Base-by-base conservation (phyloP, 92 coral and sea anemone species). In the Zoanthus sansibaricus region DNA sequence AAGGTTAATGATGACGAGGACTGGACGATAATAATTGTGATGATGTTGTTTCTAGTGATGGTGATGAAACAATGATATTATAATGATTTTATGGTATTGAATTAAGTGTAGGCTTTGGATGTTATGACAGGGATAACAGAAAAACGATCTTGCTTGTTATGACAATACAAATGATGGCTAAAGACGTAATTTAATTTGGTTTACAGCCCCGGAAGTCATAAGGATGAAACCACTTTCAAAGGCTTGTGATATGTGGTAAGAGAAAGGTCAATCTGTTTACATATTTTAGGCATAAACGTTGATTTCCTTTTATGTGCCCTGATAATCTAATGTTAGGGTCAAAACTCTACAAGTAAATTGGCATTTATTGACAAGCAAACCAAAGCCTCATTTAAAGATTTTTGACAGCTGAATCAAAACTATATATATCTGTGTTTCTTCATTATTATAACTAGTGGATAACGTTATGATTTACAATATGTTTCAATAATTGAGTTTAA, bases 201-300 rank as follows among this genome's bases (percentile, higher is more conserved):
- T 49, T 49, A 30, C 78, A 96, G 98, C 99, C 71, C 99, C 99
- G 18, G 99, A 97, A 87, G 98, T 96, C 10, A 93, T 97, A 71
- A 90, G 98, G 8, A 93, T 94, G 97, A 90, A 95, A 42, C 95
- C 98, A 14, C 87, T 97, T n/a, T 88, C 96, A 69, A 88, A 83
- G 11, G 92, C 98, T 30, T 95, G 98, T 82, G 99, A 97, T 76
- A 87, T 93, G 84, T 97, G 99, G 98, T 96, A 70, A 93, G 95
- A 82, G 74, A 20, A 25, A 1, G 8, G 17, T 51, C 49, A 32
- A 42, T 82, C 9, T 15, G 25, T 25, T 44, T 33, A 31, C 45
- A 18, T 14, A 58, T 5, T 58, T 58, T 58, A 14, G 66, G 12
- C 9, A 7, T 17, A 12, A 12, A 58, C 20, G 1, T 14, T 5